A percentile compares a stretch with the other conserved stretches of the same genome.
Evolutionary conservation across 2,888 invertebrate species (phyloP).

Genomic region (Daptonema setosum): DNA sequence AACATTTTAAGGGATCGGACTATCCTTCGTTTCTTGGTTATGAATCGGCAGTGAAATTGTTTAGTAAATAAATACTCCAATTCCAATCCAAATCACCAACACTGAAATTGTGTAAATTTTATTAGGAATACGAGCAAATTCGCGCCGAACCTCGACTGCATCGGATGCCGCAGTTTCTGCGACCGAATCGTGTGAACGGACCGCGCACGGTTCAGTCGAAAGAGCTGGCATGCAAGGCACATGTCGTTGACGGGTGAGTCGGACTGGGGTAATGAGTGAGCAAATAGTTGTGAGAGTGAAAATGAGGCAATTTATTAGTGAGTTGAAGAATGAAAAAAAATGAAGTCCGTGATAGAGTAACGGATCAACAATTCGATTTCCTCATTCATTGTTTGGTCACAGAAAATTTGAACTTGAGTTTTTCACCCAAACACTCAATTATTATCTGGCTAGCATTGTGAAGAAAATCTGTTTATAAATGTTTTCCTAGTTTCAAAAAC

Average conservation of each 20-base stretch:
- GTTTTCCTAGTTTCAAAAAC: no score
- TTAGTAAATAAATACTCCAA: no score
- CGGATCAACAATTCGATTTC: neutral
- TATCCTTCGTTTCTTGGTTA: no score
- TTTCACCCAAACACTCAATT: neutral
- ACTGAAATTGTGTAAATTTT: no score
- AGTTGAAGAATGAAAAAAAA: neutral
- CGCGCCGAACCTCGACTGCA: neutral
- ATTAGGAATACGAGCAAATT: no score
- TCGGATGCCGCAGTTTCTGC: neutral
- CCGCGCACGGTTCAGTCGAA: neutral
- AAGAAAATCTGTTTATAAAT: no score
- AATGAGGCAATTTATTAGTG: no score
- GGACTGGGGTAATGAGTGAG: neutral
- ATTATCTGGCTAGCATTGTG: no score
- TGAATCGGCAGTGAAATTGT: no score
- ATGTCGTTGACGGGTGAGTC: slow-evolving; percentile 6
- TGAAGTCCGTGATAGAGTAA: neutral
- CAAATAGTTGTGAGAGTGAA: no score
- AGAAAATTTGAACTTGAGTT: neutral
- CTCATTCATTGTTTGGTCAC: neutral
- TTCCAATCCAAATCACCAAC: no score
- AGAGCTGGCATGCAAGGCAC: slow-evolving; percentile 9
- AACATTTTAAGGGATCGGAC: no score
- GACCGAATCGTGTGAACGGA: neutral